Evolutionary conservation across 2,113 vertebrate genomes (phyloP), one percentile per base, ranked within the genome.

Genomic region (Oceanodroma tethys): DNA sequence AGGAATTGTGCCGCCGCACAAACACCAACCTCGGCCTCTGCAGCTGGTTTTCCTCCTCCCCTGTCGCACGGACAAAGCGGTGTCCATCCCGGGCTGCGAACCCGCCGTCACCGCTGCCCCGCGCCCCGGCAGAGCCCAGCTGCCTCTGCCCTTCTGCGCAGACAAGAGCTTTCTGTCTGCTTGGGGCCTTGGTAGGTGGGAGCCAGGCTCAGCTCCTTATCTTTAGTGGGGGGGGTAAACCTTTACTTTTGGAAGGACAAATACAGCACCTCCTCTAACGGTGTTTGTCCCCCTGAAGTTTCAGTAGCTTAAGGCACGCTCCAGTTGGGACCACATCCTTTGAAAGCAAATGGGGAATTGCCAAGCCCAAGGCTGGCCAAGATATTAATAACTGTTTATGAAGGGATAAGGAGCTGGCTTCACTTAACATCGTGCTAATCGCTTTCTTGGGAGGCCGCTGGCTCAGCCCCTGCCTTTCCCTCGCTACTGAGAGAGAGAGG

Each of bases 401-500:
- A 84, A 92, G 43, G 93, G 65, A 86, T 94, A 81, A 91, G 76
- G 81, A 85, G 76, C n/a, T 85, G 84, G 76, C 73, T 93, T 87
- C 56, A n/a, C 66, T 74, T 71, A 81, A 67, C 29, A 27, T 75
- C 36, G 55, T 67, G 60, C 70, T 96, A 93, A 94, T 87, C 38
- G 55, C n/a, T 78, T 88, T 78, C 89, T 63, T 4, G 3, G 17
- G 80, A 75, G 47, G 22, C 25, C 0, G 8, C 63, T 87, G 84
- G 75, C 93, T 88, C 66, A 48, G 63, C 9, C 80, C 7, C 55
- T 70, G 59, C 80, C 50, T 83, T 88, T 55, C 50, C 60, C 45
- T 94, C 36, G 34, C 81, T 81, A 14, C 53, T 30, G 10, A 76
- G 66, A n/a, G 7, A 75, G 70, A 34, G 47, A 47, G 26, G 56